These are phyloP conservation scores for Gallinago stenura DNA, from an alignment of 2,797 vertebrate species.

Conservation along the genomic window DNA sequence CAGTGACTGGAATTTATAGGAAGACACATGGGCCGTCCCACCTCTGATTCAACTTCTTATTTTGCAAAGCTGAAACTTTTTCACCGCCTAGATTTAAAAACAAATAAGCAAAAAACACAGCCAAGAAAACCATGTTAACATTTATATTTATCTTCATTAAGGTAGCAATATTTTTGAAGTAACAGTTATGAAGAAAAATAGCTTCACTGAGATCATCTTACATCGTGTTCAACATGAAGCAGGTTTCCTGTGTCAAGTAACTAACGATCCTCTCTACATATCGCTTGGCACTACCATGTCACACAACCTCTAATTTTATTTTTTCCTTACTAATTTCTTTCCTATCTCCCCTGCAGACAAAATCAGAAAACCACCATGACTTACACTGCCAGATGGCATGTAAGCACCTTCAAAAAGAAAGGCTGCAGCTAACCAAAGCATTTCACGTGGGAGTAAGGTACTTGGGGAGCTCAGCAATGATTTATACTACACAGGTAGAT, in stretches of 20 bases:
- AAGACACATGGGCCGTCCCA: not conserved
- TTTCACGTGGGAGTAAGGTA: not conserved
- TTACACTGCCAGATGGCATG: not conserved
- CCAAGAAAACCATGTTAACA: not conserved
- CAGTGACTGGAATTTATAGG: not conserved
- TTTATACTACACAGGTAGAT: not conserved
- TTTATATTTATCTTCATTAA: not conserved
- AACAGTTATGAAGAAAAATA: not conserved
- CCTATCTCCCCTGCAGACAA: not conserved
- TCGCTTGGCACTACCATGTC: not conserved
- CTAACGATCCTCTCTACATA: not conserved
- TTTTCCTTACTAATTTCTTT: not conserved
- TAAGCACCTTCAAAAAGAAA: slow-evolving; percentile 2
- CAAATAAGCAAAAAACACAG: not conserved
- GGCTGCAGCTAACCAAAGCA: not conserved
- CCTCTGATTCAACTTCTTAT: not conserved
- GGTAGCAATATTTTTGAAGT: not conserved
- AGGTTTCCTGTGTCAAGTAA: not conserved
- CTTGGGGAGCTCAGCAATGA: not conserved
- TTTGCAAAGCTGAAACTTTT: not conserved
- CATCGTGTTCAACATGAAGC: not conserved
- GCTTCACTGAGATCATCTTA: not conserved
- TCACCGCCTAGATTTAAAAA: not conserved
- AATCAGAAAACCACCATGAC: not conserved
- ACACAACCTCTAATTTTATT: not conserved